phyloP scores from a whole-genome alignment of 2,888 invertebrate species.

The Rhamnusium bicolor region DNA sequence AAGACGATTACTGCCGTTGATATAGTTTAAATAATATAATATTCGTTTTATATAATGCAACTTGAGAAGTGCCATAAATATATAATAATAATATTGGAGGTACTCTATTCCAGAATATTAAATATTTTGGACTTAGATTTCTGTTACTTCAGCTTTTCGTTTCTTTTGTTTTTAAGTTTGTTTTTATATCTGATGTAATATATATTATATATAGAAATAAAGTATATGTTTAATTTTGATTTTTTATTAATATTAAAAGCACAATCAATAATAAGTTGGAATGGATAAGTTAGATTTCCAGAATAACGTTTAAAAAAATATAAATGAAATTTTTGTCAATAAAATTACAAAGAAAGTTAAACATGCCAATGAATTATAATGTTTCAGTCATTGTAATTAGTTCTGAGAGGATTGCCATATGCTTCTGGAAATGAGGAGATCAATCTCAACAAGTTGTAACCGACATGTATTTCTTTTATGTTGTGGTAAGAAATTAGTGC shows the following conservation, averaged over 20 bases:
- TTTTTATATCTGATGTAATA: slow-evolving; percentile 36
- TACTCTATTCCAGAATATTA: slow-evolving; percentile 1
- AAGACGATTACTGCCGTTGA: slow-evolving; percentile 25
- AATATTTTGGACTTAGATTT: neutral
- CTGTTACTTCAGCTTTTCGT: slow-evolving; percentile 14
- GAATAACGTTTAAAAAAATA: too few species aligned
- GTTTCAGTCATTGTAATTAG: too few species aligned
- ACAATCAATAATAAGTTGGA: neutral
- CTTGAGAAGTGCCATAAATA: slow-evolving; percentile 24
- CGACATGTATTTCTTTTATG: too few species aligned
- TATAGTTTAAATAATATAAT: slow-evolving; percentile 13
- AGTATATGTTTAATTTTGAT: neutral
- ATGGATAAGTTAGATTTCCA: too few species aligned
- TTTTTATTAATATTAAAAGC: neutral
- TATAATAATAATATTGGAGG: neutral
- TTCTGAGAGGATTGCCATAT: too few species aligned
- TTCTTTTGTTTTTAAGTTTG: slow-evolving; percentile 28
- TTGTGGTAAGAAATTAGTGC: too few species aligned
- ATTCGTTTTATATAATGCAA: neutral
- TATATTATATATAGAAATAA: slow-evolving; percentile 34
- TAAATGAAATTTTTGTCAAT: too few species aligned
- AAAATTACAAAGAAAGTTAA: too few species aligned
- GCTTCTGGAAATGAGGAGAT: too few species aligned
- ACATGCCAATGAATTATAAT: too few species aligned
- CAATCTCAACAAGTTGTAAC: too few species aligned